Evolutionary conservation across 2,113 vertebrate genomes (phyloP), one percentile per base, ranked within the genome.

Genomic region (Arizona elegans): DNA sequence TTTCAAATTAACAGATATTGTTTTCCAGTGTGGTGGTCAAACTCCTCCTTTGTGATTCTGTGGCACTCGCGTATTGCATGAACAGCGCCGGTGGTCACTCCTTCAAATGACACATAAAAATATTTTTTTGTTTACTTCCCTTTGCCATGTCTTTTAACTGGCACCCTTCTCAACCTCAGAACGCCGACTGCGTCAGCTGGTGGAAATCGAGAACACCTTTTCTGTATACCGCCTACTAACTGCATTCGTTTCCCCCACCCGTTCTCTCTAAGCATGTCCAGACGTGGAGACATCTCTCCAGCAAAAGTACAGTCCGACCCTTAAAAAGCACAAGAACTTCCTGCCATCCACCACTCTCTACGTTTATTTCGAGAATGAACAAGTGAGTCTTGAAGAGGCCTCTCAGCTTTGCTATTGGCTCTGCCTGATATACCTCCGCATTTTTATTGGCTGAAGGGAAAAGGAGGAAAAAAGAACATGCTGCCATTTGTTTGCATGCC

Each of bases 341-440:
- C 90, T 54, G 50, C 59, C 90, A 26, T 54, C 92, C 89, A 87
- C 75, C 90, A 65, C 23, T 89, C 33, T 92, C 92, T 65, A 15
- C 86, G 95, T 92, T 93, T 94, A 95, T 93, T 93, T 94, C 75
- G 90, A 85, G 90, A 92, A 93, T 90, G 86, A 90, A 90, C 75
- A 81, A 75, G 89, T 91, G 93, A 53, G 94, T 91, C 94, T 95
- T 95, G 95, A 95, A 93, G 88, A 38, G 92, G 94, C 93, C 5
- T 86, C 81, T 59, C 10, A 90, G 8, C 33, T 15, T 81, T 75
- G 58, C 94, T 94, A 95, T 94, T 96, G 96, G 96, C 93, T 93
- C 33, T 7, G 85, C 53, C 91, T 43, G 95, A 93, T 65, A 94
- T 95, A 95, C 94, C 96, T 96, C 97, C 91, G 96, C 89, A 62